Evolutionary conservation across 2,113 vertebrate species (phyloP).

Genomic region (Hemiscyllium ocellatum): DNA sequence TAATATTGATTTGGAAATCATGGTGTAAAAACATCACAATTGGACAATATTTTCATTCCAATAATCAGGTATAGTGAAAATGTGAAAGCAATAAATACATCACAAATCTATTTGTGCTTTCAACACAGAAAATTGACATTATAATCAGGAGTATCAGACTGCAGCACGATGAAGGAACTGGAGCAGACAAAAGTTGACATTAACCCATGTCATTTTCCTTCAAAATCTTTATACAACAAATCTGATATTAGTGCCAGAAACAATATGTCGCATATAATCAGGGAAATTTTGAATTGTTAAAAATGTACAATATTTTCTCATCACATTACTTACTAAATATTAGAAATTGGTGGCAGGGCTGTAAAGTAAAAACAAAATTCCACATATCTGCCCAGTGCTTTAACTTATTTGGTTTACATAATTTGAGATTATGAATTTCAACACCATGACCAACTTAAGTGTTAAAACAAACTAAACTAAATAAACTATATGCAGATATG

Average conservation of each 20-base stretch:
- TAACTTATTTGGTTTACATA: neutral
- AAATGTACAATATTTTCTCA: neutral
- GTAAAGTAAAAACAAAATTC: neutral
- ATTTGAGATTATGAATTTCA: slow-evolving; percentile 8
- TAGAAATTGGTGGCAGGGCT: neutral
- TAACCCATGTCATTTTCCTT: neutral
- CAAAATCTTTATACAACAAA: neutral
- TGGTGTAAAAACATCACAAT: slow-evolving; percentile 5
- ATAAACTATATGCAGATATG: slow-evolving; percentile 21
- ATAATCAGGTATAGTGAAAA: neutral
- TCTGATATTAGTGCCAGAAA: neutral
- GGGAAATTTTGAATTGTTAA: neutral
- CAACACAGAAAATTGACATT: neutral
- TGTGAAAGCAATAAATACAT: neutral
- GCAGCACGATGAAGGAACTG: neutral
- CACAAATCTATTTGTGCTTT: neutral
- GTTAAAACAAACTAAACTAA: slow-evolving; percentile 23
- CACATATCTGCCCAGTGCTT: neutral
- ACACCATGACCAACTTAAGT: neutral
- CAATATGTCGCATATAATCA: neutral
- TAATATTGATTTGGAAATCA: neutral
- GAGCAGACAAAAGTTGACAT: neutral
- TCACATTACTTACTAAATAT: neutral
- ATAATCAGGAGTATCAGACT: neutral
- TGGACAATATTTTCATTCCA: slow-evolving; percentile 18